A percentile compares a stretch with the other conserved stretches of the same genome.
These are phyloP conservation scores for Pocota personata DNA, from an alignment of 2,888 invertebrate species.

Conservation along the genomic window DNA sequence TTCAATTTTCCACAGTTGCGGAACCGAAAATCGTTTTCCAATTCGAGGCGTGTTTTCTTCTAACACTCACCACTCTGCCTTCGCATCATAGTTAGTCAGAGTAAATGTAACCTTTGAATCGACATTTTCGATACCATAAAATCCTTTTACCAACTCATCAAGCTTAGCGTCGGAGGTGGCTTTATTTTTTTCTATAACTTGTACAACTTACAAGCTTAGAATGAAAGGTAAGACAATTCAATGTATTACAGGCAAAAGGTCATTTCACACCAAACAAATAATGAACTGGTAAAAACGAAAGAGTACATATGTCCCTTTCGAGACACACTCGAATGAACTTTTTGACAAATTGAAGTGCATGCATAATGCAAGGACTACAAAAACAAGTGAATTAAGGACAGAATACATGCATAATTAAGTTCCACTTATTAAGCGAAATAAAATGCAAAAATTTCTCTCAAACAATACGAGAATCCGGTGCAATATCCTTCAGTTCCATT, in stretches of 20 bases:
- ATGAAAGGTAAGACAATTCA: no score
- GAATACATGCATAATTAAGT: not conserved
- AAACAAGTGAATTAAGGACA: constrained; percentile 20
- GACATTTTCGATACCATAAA: no score
- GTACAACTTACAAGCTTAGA: no score
- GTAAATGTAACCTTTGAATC: no score
- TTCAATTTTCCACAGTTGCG: no score
- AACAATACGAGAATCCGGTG: constrained; percentile 17
- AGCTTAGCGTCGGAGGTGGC: no score
- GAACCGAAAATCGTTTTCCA: no score
- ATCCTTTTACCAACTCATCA: no score
- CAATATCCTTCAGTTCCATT: not conserved
- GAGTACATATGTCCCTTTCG: not conserved
- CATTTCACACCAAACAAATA: not conserved
- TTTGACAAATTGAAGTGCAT: not conserved
- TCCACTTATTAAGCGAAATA: not conserved
- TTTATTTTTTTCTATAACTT: no score
- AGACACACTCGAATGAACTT: constrained; percentile 25
- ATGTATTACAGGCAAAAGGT: not conserved
- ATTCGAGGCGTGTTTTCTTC: no score
- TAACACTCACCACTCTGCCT: no score
- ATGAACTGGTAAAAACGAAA: not conserved
- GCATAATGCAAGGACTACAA: not conserved
- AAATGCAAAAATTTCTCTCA: not conserved
- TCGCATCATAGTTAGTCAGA: no score